Evolutionary conservation across 1,140 invertebrate genomes (phyloP), one percentile per base, ranked within the genome.

Genomic region (Drosophila kepulauana): DNA sequence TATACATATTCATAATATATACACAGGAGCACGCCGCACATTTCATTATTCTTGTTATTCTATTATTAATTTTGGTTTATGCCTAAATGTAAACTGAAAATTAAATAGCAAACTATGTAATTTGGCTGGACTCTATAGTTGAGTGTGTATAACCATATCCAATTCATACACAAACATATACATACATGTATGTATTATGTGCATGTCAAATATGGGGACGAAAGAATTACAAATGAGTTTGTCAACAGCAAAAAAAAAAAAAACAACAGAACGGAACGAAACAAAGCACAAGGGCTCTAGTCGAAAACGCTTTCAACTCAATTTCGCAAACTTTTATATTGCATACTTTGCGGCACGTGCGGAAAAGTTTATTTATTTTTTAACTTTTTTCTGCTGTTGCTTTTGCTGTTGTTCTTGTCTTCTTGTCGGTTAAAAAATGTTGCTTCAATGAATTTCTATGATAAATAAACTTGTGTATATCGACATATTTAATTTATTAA

Each of bases 221-320:
- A 56, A 79, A 78, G 75, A 81, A 86, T 86, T 79, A 43, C 62
- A 73, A 81, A 75, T 86, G 65, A 73, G 58, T 73, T 81, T 82
- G 75, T 79, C 67, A 79, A 81, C 52, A 8, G 13, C 75, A 87
- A 71, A 73, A 35, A 79, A 81, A 15, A 38, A 73, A 35, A 76
- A 81, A 13, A 38, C 71, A 87, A 71, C 20, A 4, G 20, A 25
- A 25, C 20, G 20, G 20, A 73, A 16, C 43, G 20, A 16, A 46
- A 72, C 61, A 66, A 75, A 70, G 38, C 51, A 30, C 56, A 15
- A 25, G 16, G 41, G 49, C 13, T 33, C 62, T 43, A 54, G 56
- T 38, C 6, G 33, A 46, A 56, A 61, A 28, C 49, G 57, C 43
- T 57, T 62, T 74, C 30, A 69, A 69, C 65, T 62, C 49, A 75